Evolutionary conservation across 2,888 invertebrate genomes (phyloP), one percentile per base, ranked within the genome.

Genomic region (Kryphioiulus occultus): DNA sequence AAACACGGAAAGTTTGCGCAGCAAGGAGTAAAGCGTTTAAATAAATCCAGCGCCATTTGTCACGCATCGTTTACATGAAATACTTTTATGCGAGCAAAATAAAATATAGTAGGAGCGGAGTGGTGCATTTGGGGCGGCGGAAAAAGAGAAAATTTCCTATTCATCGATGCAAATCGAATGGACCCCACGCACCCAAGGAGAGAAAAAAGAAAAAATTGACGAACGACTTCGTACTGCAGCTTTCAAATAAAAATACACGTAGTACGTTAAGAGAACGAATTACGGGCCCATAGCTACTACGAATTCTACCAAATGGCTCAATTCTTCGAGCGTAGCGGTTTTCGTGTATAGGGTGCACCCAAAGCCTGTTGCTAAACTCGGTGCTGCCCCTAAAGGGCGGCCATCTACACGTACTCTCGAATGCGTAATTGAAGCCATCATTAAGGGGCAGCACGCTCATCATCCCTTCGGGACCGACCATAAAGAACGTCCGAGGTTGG

Each of bases 1-100:
- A 68, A 68, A 68, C 26, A 68, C 26, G 68, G 22, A 68, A 68
- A 68, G 68, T 68, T 68, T 68, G 68, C 68, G 68, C 68, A 68
- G 68, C 26, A 68, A 68, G 68, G 26, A 68, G 68, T 68, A 68
- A 68, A 68, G 68, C 68, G 68, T 68, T 68, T 68, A 68, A 68
- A 68, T 68, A 68, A 68, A 68, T 68, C 68, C 68, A 68, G 68
- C 68, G 12, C 68, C 68, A 68, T 68, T 68, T 68, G 68, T 68
- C 68, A 68, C 68, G 68, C 68, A 68, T 68, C 68, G 68, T 68
- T 68, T 68, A 68, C 68, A 68, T 68, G 68, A 68, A 68, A 68
- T 68, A 68, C 68, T 26, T 68, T 68, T 68, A 68, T 68, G 68
- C 26, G 26, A 0, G 26, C 10, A 68, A 68, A 68, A 26, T 22